A percentile compares a stretch with the other conserved stretches of the same genome.
These are phyloP conservation scores for Mus spicilegus DNA, from an alignment of 2,113 vertebrate species.

Conservation along the genomic window DNA sequence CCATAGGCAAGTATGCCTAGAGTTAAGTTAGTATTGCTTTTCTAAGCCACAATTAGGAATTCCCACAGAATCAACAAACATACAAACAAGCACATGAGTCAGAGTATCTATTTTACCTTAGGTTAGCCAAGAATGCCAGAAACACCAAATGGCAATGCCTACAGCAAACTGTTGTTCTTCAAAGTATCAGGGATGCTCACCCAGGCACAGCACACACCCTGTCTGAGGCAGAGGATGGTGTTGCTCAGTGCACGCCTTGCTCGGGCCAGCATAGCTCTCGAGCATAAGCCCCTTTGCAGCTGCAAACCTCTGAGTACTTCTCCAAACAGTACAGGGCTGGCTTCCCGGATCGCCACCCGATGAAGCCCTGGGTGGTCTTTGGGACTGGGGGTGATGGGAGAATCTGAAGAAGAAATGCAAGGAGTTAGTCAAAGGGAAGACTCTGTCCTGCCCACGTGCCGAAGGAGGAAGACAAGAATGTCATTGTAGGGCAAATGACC, in stretches of 20 bases:
- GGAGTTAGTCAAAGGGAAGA: not conserved
- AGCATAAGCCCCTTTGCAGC: conserved; percentile 87
- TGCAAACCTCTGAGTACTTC: conserved; percentile 67
- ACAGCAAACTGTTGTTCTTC: not conserved
- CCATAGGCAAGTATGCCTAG: not conserved
- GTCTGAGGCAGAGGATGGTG: too few species aligned
- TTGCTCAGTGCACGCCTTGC: conserved; percentile 83
- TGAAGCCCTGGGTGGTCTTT: conserved; percentile 90
- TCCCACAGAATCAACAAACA: not conserved
- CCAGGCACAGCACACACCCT: accelerated
- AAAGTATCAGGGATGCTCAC: accelerated
- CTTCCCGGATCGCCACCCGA: conserved; percentile 91
- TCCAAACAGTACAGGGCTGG: conserved; percentile 87
- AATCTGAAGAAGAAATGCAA: conserved; percentile 83
- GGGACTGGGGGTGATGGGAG: conserved; percentile 90
- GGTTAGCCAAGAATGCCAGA: not conserved
- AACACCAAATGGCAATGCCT: accelerated
- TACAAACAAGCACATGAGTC: not conserved
- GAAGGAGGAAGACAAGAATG: not conserved
- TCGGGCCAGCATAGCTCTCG: conserved; percentile 86
- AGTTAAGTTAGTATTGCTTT: not conserved
- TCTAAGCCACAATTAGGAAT: not conserved
- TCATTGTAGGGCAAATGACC: too few species aligned
- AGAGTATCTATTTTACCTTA: not conserved
- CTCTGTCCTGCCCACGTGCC: too few species aligned